phyloP scores from a whole-genome alignment of 2,113 vertebrate species.

The Lucifuga dentata region DNA sequence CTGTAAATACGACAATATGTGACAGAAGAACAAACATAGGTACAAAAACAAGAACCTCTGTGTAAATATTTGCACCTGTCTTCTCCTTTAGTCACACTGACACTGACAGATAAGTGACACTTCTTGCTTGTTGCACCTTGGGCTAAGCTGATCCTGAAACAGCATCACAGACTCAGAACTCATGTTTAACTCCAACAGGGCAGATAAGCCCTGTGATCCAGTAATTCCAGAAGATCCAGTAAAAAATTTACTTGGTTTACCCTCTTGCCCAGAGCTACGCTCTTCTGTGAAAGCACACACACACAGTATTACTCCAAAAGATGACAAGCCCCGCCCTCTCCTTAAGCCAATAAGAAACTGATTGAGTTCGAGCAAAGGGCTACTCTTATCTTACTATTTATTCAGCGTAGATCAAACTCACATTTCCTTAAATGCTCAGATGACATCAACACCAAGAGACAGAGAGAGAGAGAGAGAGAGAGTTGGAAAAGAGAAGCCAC shows the following conservation, averaged over 20 bases:
- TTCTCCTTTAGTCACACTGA: too few relatives aligned
- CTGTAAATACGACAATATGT: too few relatives aligned
- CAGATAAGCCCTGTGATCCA: constrained; percentile 36
- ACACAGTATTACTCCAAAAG: neutral
- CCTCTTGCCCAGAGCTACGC: constrained; percentile 22
- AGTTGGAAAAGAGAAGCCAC: too few relatives aligned
- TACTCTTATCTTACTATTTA: constrained; percentile 51
- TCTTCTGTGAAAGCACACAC: constrained; percentile 20
- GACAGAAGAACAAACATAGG: too few relatives aligned
- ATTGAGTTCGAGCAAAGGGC: constrained; percentile 48
- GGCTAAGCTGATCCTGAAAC: constrained; percentile 29
- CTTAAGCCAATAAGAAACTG: constrained; percentile 51
- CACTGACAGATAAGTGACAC: too few relatives aligned
- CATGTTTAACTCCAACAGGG: neutral
- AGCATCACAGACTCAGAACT: neutral
- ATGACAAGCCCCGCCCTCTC: constrained; percentile 48
- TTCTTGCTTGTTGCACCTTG: neutral
- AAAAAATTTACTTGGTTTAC: constrained; percentile 60
- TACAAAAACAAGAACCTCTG: too few relatives aligned
- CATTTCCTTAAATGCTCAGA: neutral
- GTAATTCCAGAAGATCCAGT: constrained; percentile 19
- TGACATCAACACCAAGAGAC: constrained; percentile 21
- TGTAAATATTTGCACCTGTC: too few relatives aligned
- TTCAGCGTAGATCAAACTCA: constrained; percentile 21
- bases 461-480: neutral